phyloP scores from a whole-genome alignment of 2,797 vertebrate genomes.

The Cynopterus sphinx region DNA sequence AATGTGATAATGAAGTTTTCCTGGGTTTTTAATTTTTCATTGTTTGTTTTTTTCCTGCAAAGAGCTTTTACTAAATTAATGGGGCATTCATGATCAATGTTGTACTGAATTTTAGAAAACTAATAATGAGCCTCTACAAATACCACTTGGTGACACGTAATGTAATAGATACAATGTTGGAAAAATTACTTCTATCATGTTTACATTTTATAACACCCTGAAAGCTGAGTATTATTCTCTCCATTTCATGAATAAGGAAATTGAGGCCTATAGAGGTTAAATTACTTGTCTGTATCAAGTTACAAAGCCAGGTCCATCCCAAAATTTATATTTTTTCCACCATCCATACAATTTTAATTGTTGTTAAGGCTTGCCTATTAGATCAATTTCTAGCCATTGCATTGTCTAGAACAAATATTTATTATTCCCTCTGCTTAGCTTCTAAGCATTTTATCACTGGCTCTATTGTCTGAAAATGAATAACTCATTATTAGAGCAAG shows the following conservation, averaged over 20 bases:
- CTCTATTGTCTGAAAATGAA: slow-evolving; percentile 62
- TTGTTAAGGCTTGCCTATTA: neutral
- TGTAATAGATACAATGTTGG: neutral
- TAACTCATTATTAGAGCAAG: slow-evolving; percentile 30
- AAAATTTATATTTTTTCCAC: neutral
- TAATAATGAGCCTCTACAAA: slow-evolving; percentile 1
- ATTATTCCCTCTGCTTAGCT: slow-evolving; percentile 5
- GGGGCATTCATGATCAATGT: neutral
- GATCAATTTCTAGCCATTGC: slow-evolving; percentile 10
- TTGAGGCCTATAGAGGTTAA: neutral
- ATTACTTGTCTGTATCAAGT: neutral
- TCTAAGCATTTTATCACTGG: slow-evolving; percentile 32
- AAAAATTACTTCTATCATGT: neutral
- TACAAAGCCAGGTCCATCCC: neutral
- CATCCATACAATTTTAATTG: neutral
- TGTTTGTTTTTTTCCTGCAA: neutral
- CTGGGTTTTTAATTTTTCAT: neutral
- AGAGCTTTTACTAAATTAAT: neutral
- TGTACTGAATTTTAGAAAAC: neutral
- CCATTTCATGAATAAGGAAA: neutral
- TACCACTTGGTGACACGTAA: neutral
- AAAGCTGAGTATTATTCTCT: neutral
- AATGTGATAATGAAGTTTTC: slow-evolving; percentile 4
- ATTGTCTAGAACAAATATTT: slow-evolving; percentile 41
- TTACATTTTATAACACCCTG: neutral